A percentile compares a stretch with the other conserved stretches of the same genome.
phyloP scores from a whole-genome alignment of 1,140 invertebrate genomes.

The Doryteuthis pealeii region DNA sequence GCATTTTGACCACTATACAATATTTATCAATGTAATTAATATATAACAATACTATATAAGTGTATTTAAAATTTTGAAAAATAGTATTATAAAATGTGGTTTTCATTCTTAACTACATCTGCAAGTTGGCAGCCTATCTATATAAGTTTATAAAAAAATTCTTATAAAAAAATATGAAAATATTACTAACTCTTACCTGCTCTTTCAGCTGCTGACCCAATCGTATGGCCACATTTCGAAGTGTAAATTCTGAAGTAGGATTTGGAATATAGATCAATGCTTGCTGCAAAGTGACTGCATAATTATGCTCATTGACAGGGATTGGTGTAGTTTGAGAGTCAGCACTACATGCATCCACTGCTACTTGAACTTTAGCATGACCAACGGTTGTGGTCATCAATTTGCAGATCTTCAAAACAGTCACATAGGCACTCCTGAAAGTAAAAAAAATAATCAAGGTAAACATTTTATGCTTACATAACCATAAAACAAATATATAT shows the following conservation, averaged over 20 bases:
- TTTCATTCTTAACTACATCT: too few species aligned
- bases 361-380: constrained; percentile 63
- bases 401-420: constrained; percentile 86
- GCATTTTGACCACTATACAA: too few species aligned
- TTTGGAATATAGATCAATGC: constrained; percentile 73
- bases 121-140: too few species aligned
- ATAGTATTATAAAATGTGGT: too few species aligned
- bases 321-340: constrained; percentile 53
- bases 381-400: constrained; percentile 79
- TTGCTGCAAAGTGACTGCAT: constrained; percentile 72
- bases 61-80: too few species aligned
- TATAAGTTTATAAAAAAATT: too few species aligned
- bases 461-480: neutral
- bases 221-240: constrained; percentile 74
- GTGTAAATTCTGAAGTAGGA: constrained; percentile 70
- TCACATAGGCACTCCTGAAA: constrained; percentile 77
- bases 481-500: neutral
- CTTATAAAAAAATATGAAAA: neutral
- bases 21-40: too few species aligned
- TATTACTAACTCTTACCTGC: constrained; percentile 51
- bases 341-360: constrained; percentile 52
- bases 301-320: constrained; percentile 61
- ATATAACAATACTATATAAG: too few species aligned
- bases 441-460: neutral
- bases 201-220: constrained; percentile 74